Evolutionary conservation across 2,113 vertebrate genomes (phyloP).

Genomic region (Sapajus apella): DNA sequence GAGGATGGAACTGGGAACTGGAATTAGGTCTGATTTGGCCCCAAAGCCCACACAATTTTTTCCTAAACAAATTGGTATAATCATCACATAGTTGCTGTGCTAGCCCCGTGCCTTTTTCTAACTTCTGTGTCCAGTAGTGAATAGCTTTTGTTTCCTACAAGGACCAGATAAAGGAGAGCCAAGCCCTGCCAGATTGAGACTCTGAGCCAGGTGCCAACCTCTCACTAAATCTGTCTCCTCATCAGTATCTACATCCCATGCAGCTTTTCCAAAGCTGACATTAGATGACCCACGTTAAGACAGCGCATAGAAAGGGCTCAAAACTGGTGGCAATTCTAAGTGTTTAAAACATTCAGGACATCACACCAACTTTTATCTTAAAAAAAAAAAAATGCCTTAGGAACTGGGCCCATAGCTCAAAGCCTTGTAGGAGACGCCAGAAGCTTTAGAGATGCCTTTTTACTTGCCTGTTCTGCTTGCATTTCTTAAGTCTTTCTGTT

Average conservation of each 20-base stretch:
- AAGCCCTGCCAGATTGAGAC: not conserved
- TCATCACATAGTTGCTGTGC: too few species aligned
- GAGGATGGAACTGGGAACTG: not conserved
- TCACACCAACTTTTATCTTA: not conserved
- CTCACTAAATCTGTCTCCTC: not conserved
- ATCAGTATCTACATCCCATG: not conserved
- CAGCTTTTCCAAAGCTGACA: not conserved
- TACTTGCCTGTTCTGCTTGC: constrained; percentile 41
- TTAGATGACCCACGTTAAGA: not conserved
- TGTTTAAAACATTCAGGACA: not conserved
- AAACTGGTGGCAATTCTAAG: not conserved
- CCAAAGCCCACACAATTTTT: not conserved
- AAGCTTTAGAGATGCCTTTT: not conserved
- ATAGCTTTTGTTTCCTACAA: not conserved
- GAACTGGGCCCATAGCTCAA: not conserved
- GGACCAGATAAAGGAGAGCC: not conserved
- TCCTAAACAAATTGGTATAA: not conserved
- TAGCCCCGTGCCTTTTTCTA: not conserved
- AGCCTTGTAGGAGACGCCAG: not conserved
- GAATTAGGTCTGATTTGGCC: not conserved
- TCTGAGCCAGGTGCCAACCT: not conserved
- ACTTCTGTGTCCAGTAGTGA: not conserved
- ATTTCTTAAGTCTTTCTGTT: constrained; percentile 69
- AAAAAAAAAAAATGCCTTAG: not conserved
- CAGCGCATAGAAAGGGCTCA: not conserved